These are phyloP conservation scores for Caenorhabditis afra DNA, from an alignment of 2,888 invertebrate genomes.

Conservation along the genomic window DNA sequence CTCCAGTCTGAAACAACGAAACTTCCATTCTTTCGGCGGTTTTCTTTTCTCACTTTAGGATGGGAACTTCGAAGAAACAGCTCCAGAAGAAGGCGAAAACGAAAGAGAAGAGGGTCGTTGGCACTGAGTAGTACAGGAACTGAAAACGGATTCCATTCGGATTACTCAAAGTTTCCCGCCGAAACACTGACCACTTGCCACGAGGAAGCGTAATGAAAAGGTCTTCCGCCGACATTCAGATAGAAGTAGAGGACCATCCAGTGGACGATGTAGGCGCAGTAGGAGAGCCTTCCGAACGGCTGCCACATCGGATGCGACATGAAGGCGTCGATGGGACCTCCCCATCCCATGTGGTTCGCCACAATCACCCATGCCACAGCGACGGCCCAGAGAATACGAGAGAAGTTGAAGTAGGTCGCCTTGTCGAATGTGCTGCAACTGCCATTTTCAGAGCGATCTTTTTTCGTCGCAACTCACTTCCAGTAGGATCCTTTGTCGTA, in stretches of 20 bases:
- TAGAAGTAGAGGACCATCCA: conserved; percentile 46
- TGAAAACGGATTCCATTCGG: not conserved
- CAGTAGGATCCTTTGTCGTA: conserved; percentile 42
- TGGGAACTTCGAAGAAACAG: conserved; percentile 52
- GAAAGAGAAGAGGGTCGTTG: conserved; percentile 21
- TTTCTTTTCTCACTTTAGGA: conserved; percentile 34
- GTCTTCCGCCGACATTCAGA: conserved; percentile 38
- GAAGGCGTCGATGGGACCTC: conserved; percentile 85
- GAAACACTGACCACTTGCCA: conserved; percentile 49
- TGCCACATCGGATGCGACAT: conserved; percentile 89
- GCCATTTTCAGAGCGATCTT: conserved; percentile 21
- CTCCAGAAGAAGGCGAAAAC: conserved; percentile 61
- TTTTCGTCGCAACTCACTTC: conserved; percentile 24
- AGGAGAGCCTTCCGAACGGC: conserved; percentile 92
- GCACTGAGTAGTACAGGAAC: conserved; percentile 28
- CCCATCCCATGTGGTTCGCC: conserved; percentile 82
- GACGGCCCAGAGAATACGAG: conserved; percentile 81
- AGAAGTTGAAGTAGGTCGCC: conserved; percentile 55
- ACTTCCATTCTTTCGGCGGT: not conserved
- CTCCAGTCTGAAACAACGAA: conserved; percentile 27
- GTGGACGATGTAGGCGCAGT: conserved; percentile 88
- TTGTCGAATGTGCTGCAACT: conserved; percentile 18
- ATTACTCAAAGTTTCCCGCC: not conserved
- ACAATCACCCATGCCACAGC: conserved; percentile 81
- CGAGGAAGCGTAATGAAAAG: conserved; percentile 37